Percentiles rank a stretch among this genome's conserved stretches.
Evolutionary conservation across 2,797 vertebrate genomes (phyloP).

Genomic region (Pachyuromys duprasi): DNA sequence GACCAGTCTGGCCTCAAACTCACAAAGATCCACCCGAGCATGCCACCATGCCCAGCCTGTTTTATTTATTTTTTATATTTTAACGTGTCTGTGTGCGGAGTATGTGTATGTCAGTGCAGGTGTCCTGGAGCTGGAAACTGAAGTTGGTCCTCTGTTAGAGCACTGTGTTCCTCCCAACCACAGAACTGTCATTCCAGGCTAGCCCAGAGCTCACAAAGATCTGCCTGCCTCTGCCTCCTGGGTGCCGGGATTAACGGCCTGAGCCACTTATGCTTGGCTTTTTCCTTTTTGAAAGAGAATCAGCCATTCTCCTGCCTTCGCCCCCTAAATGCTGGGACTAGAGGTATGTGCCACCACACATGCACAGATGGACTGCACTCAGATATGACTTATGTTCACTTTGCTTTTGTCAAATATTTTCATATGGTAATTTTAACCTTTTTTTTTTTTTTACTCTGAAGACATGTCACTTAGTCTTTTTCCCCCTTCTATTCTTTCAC

Average conservation of each 20-base stretch:
- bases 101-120: neutral
- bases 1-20: neutral
- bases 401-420: constrained; percentile 45
- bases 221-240: neutral
- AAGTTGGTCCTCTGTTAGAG: neutral
- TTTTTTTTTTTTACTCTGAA: constrained; percentile 33
- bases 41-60: neutral
- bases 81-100: neutral
- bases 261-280: neutral
- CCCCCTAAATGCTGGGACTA: neutral
- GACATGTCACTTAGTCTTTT: neutral
- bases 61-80: neutral
- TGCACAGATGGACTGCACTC: constrained; percentile 7
- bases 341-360: neutral
- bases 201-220: neutral
- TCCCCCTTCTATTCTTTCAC: neutral
- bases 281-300: neutral
- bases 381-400: constrained; percentile 1
- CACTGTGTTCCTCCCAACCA: neutral
- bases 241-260: neutral
- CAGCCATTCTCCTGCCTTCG: neutral
- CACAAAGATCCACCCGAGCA: neutral
- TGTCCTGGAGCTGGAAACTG: neutral
- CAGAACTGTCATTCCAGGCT: neutral
- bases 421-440: constrained; percentile 30